Evolutionary conservation across 2,888 invertebrate species (phyloP).

Genomic region (Formica aserva): DNA sequence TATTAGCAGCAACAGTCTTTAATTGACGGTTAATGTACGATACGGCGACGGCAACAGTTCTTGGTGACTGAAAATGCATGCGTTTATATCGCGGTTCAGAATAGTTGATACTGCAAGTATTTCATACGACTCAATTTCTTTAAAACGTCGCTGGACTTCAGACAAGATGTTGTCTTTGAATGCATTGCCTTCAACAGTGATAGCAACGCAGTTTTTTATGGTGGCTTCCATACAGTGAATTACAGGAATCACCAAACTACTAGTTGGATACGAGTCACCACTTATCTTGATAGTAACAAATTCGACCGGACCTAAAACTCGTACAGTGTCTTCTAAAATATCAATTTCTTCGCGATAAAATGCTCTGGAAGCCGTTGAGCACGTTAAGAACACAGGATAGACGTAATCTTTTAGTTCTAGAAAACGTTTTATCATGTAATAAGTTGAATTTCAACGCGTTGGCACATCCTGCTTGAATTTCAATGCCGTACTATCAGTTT

Average conservation of each 20-base stretch:
- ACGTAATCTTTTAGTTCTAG: background rate
- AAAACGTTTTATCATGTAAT: background rate
- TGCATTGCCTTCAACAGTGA: too few species aligned
- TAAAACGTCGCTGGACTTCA: too few species aligned
- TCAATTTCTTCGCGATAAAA: background rate
- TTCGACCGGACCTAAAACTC: background rate
- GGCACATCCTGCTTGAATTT: background rate
- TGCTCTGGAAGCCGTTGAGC: background rate
- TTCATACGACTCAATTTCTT: too few species aligned
- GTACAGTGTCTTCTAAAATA: background rate
- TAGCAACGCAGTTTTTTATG: too few species aligned
- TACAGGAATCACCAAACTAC: background rate
- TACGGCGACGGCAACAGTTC: too few species aligned
- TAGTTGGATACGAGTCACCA: background rate
- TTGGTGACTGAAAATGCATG: too few species aligned
- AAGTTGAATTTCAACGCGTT: background rate
- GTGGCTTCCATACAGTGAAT: too few species aligned
- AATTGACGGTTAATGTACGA: too few species aligned
- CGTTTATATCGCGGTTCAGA: too few species aligned
- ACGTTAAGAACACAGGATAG: background rate
- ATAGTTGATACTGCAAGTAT: too few species aligned
- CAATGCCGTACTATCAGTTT: background rate
- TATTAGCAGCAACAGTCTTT: too few species aligned
- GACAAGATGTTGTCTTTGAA: too few species aligned
- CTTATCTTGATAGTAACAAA: background rate